Base-by-base conservation (phyloP, 2,113 vertebrate genomes). In the Cepphus grylle region DNA sequence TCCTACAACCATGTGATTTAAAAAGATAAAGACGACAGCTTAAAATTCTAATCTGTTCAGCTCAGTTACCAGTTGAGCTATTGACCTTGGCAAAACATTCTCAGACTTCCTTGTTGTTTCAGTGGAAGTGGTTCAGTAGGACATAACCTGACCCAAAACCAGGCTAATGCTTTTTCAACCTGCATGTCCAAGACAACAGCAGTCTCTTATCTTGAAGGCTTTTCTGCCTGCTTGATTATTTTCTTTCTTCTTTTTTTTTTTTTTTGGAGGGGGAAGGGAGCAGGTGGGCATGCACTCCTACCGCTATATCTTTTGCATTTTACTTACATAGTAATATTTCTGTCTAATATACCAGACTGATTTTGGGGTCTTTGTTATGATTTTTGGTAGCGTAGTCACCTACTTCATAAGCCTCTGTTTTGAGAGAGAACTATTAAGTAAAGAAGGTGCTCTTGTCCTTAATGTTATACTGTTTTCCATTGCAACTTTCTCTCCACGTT, bases 1-100 rank as follows among this genome's bases (percentile, higher is more conserved):
- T 90, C 79, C 79, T 95, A 67, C 52, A 58, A 12, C 47, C 52
- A 18, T 15, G 36, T 61, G 40, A 63, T 94, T 81, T 56, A 61
- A 55, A 91, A 79, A 82, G 84, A 32, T 89, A 71, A 88, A 86
- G 81, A 67, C 56, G 71, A 90, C 81, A 95, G 78, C 81, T 95
- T 94, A 85, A 84, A 91, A 61, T 81, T 87, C 40, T 90, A 74
- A 76, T 96, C 77, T 94, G 50, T 40, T 86, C 86, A 84, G 77
- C 18, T 92, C 69, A 96, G 9, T 47, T 63, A 2, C 26, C 74
- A 85, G 58, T 81, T 90, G 62, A 85, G 78, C 66, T 82, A 49
- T 73, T 95, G 81, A 80, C 32, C 50, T 90, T 67, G 72, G 69
- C 78, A 81, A 89, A 78, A 85, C 49, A 40, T 77, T 85, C 61